Base-by-base conservation (phyloP, 2,113 vertebrate species). In the Dissostichus mawsoni region DNA sequence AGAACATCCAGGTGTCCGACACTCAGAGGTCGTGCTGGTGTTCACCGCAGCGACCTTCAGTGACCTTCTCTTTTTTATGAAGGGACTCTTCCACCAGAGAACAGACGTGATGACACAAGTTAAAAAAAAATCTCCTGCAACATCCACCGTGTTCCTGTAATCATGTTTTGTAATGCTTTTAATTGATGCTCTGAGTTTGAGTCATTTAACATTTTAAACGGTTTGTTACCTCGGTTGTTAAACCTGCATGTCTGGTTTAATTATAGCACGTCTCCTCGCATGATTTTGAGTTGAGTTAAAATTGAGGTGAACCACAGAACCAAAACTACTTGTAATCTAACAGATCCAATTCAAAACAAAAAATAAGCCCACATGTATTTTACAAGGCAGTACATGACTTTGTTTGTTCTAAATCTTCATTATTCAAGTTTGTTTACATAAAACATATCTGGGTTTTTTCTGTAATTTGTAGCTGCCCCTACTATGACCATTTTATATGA, bases 181-280 rank as follows among this genome's bases (percentile, higher is more conserved):
- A 65, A 45, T 41, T n/a, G 20, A 5, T 56, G 25, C 8, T 64
- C 23, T 1, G 8, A 62, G 17, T 69, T 11, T 45, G 36, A 80
- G 53, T 74, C 59, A 80, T 69, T 53, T 3, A 41, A 77, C 45
- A 13, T 13, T 71, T 47, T 4, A 29, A 44, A 13, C 12, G 20
- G 50, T 52, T 14, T 20, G 11, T n/a, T 8, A 14, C 44, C 69
- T 61, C 16, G 1, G 58, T 58, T 58, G 5, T 7, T 55, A 78
- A 70, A 83, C 77, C 41, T 58, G 80, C 8, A 10, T 0, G 11
- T 48, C 76, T 20, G 18, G 29, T 78, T 76, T 53, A 11, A 41
- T 41, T 41, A 41, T 41, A 41, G 10, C 29, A n/a, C 16, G 17
- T 59, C 13, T 58, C 29, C 57, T 59, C 25, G 17, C 57, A 25